Evolutionary conservation across 2,888 invertebrate genomes (phyloP), one percentile per base, ranked within the genome.

Genomic region (Lithophane semibrunnea): DNA sequence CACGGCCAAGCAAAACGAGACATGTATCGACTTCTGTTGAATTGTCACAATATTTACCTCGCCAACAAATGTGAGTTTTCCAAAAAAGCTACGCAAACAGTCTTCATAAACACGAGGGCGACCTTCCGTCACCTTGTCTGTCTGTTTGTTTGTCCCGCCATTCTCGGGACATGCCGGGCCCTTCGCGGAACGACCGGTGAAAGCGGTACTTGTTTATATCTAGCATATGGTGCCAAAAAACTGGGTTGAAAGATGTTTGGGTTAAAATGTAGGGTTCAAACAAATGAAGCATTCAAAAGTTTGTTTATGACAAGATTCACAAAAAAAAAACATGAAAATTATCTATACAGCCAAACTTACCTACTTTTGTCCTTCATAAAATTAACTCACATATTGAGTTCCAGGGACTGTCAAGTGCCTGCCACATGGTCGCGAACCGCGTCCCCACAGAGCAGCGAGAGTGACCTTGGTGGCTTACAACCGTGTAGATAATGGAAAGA

Each of bases 51-150:
- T 88, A 84, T 86, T 84, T 83, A 88, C 77, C 37, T 69, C 63
- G 54, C 47, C 81, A 74, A 85, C 91, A 89, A 91, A 90, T 91
- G 91, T 84, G 79, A 88, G 85, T 85, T 91, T 87, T 88, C 86
- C 79, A 83, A 87, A 89, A 87, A 88, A 77, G 77, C 82, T 77
- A 70, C 66, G 71, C 80, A 83, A 90, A 89, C 89, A 90, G 79
- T 77, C 56, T 68, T 79, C 84, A 86, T 86, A 90, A 88, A 90
- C 88, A 89, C 82, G 54, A 85, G 75, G 82, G 80, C 66, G 87
- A 88, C 86, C 89, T 90, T 82, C 87, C 88, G 85, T 89, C 91
- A 91, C 91, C 92, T 91, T 91, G 90, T 83, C 90, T 91, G 92
- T 93, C 91, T 93, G 88, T 92, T 91, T 92, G 90, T 89, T 79